Evolutionary conservation across 2,797 vertebrate species (phyloP).

Genomic region (Myripristis jacobus): DNA sequence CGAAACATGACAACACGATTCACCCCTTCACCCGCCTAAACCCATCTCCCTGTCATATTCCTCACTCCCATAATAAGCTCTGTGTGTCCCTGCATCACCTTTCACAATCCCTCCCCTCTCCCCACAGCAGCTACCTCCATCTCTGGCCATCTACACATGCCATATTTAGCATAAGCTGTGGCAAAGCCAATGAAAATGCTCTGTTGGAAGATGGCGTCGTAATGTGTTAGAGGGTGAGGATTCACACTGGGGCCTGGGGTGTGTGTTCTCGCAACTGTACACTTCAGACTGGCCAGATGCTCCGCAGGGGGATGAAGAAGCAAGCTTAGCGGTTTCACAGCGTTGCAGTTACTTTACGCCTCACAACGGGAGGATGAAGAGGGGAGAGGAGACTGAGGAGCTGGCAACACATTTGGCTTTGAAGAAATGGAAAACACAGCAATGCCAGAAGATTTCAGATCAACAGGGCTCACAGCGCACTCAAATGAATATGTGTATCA

Average conservation of each 20-base stretch:
- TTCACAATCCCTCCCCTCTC: slow-evolving; percentile 20
- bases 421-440: slow-evolving; percentile 42
- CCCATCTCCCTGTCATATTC: slow-evolving; percentile 36
- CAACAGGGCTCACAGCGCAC: slow-evolving; percentile 9
- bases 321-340: slow-evolving; percentile 61
- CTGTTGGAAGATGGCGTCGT: slow-evolving; percentile 24
- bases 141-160: slow-evolving; percentile 28
- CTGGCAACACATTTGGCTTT: slow-evolving; percentile 10
- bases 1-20: slow-evolving; percentile 60
- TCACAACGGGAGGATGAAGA: slow-evolving; percentile 3
- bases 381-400: slow-evolving; percentile 21
- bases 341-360: slow-evolving; percentile 52
- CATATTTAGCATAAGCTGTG: slow-evolving; percentile 50
- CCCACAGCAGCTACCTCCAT: slow-evolving; percentile 49
- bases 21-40: slow-evolving; percentile 46
- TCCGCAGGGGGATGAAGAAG: slow-evolving; percentile 56
- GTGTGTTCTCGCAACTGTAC: slow-evolving; percentile 33
- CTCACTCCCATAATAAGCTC: slow-evolving; percentile 44
- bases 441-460: slow-evolving; percentile 17
- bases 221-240: slow-evolving; percentile 42
- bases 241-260: slow-evolving; percentile 35
- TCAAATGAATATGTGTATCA: neutral
- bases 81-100: slow-evolving; percentile 41
- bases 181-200: slow-evolving; percentile 34
- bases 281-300: slow-evolving; percentile 62